Percentiles rank a stretch among this genome's conserved stretches.
phyloP scores from a whole-genome alignment of 35 echinoderm and acorn worm genomes.

The Holothuria glaberrima region DNA sequence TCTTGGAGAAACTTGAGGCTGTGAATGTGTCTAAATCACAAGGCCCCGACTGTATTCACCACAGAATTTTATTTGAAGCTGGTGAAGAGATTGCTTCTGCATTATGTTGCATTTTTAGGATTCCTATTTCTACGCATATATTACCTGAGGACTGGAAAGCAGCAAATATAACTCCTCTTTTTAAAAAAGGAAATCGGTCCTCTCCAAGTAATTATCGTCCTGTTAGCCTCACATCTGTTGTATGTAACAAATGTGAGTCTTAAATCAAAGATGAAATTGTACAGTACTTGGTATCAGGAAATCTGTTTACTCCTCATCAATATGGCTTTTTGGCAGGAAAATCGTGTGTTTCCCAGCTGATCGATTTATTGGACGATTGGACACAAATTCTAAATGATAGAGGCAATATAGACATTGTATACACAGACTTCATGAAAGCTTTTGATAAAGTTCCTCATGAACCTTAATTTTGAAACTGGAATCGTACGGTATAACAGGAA shows the following conservation, averaged over 20 bases:
- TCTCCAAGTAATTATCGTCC: slow-evolving; percentile 7
- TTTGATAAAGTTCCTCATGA: slow-evolving; percentile 79
- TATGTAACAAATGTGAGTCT: not conserved
- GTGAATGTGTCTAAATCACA: not conserved
- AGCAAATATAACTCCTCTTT: too few species aligned
- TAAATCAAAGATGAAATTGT: slow-evolving; percentile 7
- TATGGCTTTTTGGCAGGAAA: not conserved
- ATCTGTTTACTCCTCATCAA: not conserved
- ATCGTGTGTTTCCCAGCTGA: slow-evolving; percentile 32
- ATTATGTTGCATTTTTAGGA: not conserved
- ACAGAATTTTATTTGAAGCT: not conserved
- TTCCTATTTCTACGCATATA: too few species aligned
- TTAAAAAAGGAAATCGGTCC: too few species aligned
- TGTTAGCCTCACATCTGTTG: slow-evolving; percentile 21
- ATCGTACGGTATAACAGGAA: slow-evolving; percentile 49
- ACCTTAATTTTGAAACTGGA: slow-evolving; percentile 6
- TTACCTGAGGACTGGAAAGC: too few species aligned
- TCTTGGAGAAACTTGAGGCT: not conserved
- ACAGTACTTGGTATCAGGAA: not conserved
- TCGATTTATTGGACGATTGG: slow-evolving; percentile 51
- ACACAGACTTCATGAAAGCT: slow-evolving; percentile 52
- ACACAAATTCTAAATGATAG: slow-evolving; percentile 51
- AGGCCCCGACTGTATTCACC: slow-evolving; percentile 24
- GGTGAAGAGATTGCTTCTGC: not conserved
- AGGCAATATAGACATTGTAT: slow-evolving; percentile 20